Evolutionary conservation across 2,888 invertebrate genomes (phyloP).

Genomic region (Cheilosia variabilis): DNA sequence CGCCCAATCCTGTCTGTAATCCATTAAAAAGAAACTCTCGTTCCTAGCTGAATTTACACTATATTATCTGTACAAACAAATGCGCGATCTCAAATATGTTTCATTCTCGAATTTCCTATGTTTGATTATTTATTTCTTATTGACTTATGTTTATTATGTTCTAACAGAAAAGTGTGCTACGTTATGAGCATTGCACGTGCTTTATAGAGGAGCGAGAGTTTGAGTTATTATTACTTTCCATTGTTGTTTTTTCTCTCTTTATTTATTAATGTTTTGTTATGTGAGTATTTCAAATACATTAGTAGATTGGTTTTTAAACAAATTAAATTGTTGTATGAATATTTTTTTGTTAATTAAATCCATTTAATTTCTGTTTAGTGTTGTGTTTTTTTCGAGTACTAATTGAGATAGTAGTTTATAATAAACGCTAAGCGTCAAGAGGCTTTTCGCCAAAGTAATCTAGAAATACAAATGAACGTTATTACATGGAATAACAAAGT

Average conservation of each 20-base stretch:
- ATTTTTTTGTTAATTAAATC: constrained; percentile 50
- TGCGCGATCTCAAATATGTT: constrained; percentile 13
- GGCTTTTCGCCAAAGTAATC: constrained; percentile 39
- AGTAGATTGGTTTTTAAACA: constrained; percentile 39
- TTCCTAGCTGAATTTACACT: constrained; percentile 62
- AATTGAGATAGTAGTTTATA: background rate
- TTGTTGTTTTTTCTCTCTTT: constrained; percentile 12
- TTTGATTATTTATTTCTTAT: background rate
- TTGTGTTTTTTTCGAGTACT: constrained; percentile 5
- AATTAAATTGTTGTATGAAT: constrained; percentile 52
- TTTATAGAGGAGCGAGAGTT: constrained; percentile 24
- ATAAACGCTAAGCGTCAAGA: constrained; percentile 40
- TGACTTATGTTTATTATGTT: background rate
- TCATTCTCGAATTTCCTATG: constrained; percentile 1
- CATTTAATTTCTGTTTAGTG: constrained; percentile 35
- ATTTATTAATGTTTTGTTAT: constrained; percentile 24
- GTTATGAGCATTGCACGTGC: background rate
- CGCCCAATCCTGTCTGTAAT: constrained; percentile 9
- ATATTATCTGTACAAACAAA: constrained; percentile 4
- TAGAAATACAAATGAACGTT: background rate
- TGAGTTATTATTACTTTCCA: background rate
- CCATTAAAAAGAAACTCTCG: constrained; percentile 31
- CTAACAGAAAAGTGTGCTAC: background rate
- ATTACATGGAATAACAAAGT: too few relatives aligned
- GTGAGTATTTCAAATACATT: constrained; percentile 17